Evolutionary conservation across 1,140 invertebrate genomes (phyloP).

Genomic region (Lethocerus indicus): DNA sequence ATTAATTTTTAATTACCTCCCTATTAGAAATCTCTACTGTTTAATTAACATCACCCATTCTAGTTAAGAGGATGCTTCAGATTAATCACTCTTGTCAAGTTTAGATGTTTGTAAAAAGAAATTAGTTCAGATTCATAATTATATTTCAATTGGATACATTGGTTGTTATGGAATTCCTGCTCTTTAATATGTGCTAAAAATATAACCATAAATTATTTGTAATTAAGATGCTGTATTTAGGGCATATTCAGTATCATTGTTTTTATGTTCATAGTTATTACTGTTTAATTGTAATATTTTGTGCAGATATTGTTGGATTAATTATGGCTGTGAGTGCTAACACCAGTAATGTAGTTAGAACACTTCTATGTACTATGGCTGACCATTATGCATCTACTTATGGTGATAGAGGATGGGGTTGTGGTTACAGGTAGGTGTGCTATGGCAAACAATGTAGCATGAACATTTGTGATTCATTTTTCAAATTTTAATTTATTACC

Average conservation of each 20-base stretch:
- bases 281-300: not conserved
- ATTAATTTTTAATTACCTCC: no score
- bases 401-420: conserved; percentile 79
- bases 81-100: no score
- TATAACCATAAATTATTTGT: not conserved
- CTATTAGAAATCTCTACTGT: no score
- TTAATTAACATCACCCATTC: no score
- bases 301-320: conserved; percentile 48
- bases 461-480: no score
- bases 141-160: no score
- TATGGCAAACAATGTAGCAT: not conserved
- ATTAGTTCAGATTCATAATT: no score
- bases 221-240: not conserved
- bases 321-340: conserved; percentile 49
- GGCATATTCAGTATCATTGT: not conserved
- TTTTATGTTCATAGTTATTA: not conserved
- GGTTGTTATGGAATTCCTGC: no score
- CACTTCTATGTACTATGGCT: conserved; percentile 55
- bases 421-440: conserved; percentile 43
- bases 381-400: conserved; percentile 77
- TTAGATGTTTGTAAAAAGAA: no score
- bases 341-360: conserved; percentile 45
- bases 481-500: no score
- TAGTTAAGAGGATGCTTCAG: no score
- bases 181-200: no score